Conservation (phyloP, 2,797 vertebrate genomes). For the Aulostomus chinensis region DNA sequence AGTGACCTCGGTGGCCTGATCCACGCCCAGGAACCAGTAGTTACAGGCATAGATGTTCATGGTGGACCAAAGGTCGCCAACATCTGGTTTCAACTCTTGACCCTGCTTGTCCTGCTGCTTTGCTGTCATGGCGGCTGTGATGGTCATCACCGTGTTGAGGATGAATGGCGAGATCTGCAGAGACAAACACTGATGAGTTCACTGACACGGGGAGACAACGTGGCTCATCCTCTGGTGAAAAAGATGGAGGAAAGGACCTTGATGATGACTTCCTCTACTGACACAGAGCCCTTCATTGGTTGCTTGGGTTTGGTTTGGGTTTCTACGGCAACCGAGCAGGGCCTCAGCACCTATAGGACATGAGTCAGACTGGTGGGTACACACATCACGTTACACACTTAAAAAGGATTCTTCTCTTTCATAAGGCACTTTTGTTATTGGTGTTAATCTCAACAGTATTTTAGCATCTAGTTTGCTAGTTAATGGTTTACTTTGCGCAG, state of each 20-base stretch:
- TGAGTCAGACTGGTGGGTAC: too few relatives aligned
- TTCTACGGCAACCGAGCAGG: constrained; percentile 89
- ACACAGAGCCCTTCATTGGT: constrained; percentile 81
- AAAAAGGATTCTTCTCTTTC: too few relatives aligned
- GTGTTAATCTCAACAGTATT: too few relatives aligned
- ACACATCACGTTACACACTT: too few relatives aligned
- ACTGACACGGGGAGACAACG: not conserved
- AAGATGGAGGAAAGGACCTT: constrained; percentile 75
- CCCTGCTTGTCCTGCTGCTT: constrained; percentile 74
- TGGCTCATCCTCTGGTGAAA: too few relatives aligned
- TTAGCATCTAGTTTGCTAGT: too few relatives aligned
- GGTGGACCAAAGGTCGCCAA: constrained; percentile 82
- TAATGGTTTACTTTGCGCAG: too few relatives aligned
- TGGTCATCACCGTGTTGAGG: constrained; percentile 92
- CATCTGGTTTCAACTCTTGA: constrained; percentile 38
- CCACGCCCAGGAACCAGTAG: constrained; percentile 95
- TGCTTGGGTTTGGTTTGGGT: constrained; percentile 76
- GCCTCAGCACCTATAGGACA: constrained; percentile 84
- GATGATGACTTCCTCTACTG: constrained; percentile 87
- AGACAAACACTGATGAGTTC: not conserved
- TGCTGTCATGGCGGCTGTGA: constrained; percentile 86
- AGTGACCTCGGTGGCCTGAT: constrained; percentile 85
- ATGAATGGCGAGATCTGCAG: constrained; percentile 94
- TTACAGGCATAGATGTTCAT: constrained; percentile 80
- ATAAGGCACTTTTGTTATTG: too few relatives aligned